Conservation (phyloP, 2,113 vertebrate genomes). For the Thomomys bottae region DNA sequence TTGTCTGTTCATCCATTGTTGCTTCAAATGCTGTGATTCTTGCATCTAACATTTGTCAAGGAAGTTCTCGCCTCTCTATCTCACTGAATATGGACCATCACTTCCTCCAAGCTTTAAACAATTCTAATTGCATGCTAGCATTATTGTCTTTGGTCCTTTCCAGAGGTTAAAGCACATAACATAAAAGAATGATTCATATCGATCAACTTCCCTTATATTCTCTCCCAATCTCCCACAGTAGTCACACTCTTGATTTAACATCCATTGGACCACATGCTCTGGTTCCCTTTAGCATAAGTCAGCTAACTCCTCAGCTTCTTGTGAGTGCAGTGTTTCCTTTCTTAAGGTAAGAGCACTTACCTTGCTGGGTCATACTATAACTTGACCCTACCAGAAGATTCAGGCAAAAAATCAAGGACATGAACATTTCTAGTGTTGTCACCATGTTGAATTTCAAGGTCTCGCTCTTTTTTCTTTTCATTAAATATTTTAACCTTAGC, state of each 20-base stretch:
- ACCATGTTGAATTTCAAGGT: neutral
- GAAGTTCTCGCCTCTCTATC: neutral
- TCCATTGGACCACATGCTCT: neutral
- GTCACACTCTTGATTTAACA: neutral
- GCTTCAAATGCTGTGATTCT: neutral
- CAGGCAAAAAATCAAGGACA: neutral
- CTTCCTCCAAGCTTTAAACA: conserved; percentile 4
- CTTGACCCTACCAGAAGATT: neutral
- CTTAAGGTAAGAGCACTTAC: neutral
- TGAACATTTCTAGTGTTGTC: neutral
- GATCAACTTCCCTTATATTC: neutral
- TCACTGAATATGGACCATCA: neutral
- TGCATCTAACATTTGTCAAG: neutral
- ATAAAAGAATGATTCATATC: neutral
- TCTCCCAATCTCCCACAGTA: neutral
- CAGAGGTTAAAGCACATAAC: neutral
- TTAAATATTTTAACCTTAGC: neutral
- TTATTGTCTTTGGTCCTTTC: neutral
- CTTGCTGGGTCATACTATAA: conserved; percentile 28
- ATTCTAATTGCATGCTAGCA: neutral
- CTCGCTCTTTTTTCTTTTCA: neutral
- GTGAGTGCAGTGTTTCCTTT: neutral
- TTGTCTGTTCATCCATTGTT: too few species aligned
- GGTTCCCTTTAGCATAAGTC: neutral
- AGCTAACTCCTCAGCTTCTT: neutral